Evolutionary conservation across 2,113 vertebrate species (phyloP).

Genomic region (Marcusenius ussheri): DNA sequence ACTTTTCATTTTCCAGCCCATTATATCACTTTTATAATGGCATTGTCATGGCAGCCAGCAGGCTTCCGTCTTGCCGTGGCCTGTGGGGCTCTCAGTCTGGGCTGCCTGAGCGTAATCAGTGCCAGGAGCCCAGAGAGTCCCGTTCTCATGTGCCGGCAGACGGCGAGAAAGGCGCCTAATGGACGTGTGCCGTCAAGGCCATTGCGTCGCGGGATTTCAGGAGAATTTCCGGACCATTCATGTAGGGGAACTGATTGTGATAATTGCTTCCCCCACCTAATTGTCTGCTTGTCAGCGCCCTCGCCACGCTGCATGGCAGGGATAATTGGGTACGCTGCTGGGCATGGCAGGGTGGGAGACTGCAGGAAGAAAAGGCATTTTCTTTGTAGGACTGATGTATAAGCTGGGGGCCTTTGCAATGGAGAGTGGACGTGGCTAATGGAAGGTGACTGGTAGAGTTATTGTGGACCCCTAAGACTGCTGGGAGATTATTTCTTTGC

Average conservation of each 20-base stretch:
- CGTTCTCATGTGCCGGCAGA: not conserved
- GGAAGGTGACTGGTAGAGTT: constrained; percentile 6
- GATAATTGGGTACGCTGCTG: constrained; percentile 14
- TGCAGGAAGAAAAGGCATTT: not conserved
- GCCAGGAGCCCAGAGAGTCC: not conserved
- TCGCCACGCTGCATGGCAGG: not conserved
- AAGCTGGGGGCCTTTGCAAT: not conserved
- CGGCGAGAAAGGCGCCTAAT: constrained; percentile 9
- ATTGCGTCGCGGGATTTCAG: not conserved
- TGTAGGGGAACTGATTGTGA: not conserved
- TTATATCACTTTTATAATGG: not conserved
- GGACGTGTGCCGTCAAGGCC: not conserved
- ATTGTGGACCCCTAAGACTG: not conserved
- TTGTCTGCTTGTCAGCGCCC: constrained; percentile 17
- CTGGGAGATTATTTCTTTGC: not conserved
- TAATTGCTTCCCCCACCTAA: constrained; percentile 19
- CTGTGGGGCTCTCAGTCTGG: too few species aligned
- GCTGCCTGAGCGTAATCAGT: constrained; percentile 18
- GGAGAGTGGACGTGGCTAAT: not conserved
- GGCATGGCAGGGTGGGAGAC: not conserved
- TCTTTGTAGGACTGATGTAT: not conserved
- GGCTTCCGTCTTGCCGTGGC: not conserved
- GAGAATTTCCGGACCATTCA: constrained; percentile 28
- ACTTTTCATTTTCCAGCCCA: not conserved
- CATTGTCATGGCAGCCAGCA: not conserved